Evolutionary conservation across 2,113 vertebrate species (phyloP).

Genomic region (Rhea pennata): DNA sequence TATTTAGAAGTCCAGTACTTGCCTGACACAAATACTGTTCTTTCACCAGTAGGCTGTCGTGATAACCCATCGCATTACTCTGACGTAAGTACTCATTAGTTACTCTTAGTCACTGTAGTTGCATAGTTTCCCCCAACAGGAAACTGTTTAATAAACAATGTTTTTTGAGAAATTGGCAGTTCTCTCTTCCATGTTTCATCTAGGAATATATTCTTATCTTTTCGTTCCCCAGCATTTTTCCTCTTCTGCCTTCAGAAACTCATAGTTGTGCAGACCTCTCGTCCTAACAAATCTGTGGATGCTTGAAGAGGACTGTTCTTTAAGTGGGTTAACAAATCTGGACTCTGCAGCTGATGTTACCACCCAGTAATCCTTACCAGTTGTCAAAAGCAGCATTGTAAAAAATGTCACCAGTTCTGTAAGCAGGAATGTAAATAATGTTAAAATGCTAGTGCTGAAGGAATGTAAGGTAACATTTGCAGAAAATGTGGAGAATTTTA

Average conservation of each 20-base stretch:
- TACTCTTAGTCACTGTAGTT: background rate
- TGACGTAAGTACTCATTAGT: background rate
- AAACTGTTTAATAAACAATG: conserved; percentile 27
- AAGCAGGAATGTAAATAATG: background rate
- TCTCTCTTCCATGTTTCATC: background rate
- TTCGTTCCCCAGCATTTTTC: background rate
- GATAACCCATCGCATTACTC: background rate
- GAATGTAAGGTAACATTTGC: background rate
- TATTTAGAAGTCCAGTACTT: background rate
- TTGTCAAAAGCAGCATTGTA: background rate
- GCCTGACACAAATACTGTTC: background rate
- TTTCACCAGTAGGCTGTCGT: background rate
- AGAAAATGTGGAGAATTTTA: background rate
- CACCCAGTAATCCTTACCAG: background rate
- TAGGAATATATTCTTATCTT: background rate
- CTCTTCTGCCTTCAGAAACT: background rate
- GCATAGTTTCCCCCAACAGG: background rate
- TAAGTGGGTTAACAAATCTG: background rate
- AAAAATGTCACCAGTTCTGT: background rate
- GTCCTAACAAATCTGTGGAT: background rate
- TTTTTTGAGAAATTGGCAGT: conserved; percentile 2
- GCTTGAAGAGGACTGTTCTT: background rate
- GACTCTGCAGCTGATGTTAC: background rate
- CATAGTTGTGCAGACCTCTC: background rate
- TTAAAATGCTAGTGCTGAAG: background rate